Evolutionary conservation across 64 coral and sea anemone genomes (phyloP).

Genomic region (Astreopora myriophthalma): DNA sequence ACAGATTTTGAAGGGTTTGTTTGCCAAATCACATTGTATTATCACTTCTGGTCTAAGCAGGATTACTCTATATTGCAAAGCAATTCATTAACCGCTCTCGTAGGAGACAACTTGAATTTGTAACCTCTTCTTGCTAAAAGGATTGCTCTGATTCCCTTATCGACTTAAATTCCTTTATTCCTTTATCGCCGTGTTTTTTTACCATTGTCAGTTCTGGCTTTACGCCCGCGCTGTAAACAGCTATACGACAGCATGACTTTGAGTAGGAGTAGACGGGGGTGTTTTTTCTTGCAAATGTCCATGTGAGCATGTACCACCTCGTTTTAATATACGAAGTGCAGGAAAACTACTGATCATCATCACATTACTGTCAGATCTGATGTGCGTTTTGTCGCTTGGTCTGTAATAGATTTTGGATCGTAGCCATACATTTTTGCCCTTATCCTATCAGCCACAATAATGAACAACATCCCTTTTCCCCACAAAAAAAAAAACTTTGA

Average conservation of each 20-base stretch:
- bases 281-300: neutral
- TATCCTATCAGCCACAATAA: neutral
- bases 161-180: neutral
- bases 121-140: neutral
- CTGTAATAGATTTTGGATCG: neutral
- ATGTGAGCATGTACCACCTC: neutral
- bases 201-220: neutral
- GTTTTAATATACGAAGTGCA: too few species aligned
- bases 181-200: neutral
- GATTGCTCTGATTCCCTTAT: neutral
- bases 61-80: neutral
- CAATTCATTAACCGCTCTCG: too few species aligned
- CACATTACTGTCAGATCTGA: neutral
- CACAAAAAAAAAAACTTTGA: neutral
- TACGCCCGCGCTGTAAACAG: neutral
- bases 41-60: neutral
- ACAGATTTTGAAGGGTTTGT: neutral
- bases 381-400: neutral
- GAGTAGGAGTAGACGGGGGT: too few species aligned
- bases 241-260: too few species aligned
- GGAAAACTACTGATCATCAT: too few species aligned
- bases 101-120: neutral
- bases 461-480: neutral
- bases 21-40: neutral
- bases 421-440: neutral